Evolutionary conservation across 1,140 invertebrate species (phyloP).

Genomic region (Drosophila aff.): DNA sequence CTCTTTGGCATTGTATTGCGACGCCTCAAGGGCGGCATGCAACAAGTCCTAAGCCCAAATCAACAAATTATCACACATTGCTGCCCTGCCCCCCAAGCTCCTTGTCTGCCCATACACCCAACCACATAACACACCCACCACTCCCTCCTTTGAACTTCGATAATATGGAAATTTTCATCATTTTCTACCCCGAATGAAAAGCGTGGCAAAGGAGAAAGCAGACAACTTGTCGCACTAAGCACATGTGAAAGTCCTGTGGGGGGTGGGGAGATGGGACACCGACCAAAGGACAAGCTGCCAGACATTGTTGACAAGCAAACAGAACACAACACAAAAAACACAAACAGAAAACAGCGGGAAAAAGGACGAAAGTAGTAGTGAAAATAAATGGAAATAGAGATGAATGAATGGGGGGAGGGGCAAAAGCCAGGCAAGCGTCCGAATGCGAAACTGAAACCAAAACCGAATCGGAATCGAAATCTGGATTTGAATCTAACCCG

Average conservation of each 20-base stretch:
- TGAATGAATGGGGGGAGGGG: slow-evolving; percentile 5
- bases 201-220: slow-evolving; percentile 32
- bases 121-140: slow-evolving; percentile 20
- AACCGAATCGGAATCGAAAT: slow-evolving; percentile 16
- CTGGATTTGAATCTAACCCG: slow-evolving; percentile 20
- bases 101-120: slow-evolving; percentile 16
- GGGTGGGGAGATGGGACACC: not conserved
- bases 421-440: not conserved
- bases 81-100: not conserved
- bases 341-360: slow-evolving; percentile 12
- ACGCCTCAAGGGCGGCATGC: slow-evolving; percentile 38
- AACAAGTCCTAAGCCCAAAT: slow-evolving; percentile 71
- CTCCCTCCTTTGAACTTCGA: slow-evolving; percentile 42
- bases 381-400: slow-evolving; percentile 68
- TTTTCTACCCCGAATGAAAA: slow-evolving; percentile 68
- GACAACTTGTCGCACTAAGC: slow-evolving; percentile 53
- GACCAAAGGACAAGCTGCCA: slow-evolving; percentile 30
- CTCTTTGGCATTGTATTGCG: slow-evolving; percentile 38
- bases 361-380: slow-evolving; percentile 48
- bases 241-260: not conserved
- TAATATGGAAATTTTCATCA: slow-evolving; percentile 83
- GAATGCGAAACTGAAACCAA: slow-evolving; percentile 8
- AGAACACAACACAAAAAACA: not conserved
- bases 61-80: slow-evolving; percentile 76
- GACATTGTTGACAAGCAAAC: slow-evolving; percentile 72